Evolutionary conservation across 2,888 invertebrate genomes (phyloP), one percentile per base, ranked within the genome.

Genomic region (Rhaphigaster nebulosa): DNA sequence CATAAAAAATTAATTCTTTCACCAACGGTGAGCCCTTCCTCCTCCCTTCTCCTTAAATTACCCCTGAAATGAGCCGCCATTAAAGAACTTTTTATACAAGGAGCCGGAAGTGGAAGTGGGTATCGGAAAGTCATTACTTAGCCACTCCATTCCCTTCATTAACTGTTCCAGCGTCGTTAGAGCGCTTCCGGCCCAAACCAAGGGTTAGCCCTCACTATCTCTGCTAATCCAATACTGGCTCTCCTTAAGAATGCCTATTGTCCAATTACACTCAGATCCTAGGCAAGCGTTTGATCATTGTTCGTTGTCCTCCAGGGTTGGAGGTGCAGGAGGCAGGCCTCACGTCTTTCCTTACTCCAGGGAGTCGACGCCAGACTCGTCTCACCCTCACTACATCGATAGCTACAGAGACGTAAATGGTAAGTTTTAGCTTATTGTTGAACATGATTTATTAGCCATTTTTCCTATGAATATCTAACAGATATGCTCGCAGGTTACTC

Each of bases 351-450:
- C 92, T 3, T 92, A 92, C 52, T 97, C 97, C 94, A 96, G 97
- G 93, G 97, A 98, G 94, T 97, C 97, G 92, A 97, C 97, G 90
- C 97, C 97, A 8, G 97, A 98, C 94, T 97, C 97, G 93, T 97
- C 97, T 89, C 97, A 97, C 91, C 97, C 97, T 90, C 97, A 97
- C 94, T 98, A 97, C 94, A 96, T 97, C 94, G 97, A 98, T 94
- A 96, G 97, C 92, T 98, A 97, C 94, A 95, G 97, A 93, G 97
- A 97, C 94, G 96, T 97, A 60, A 96, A 97, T 93, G 97, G 97
- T 97, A 94, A 95, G 95, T 20, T 4, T 38, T n/a, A 38, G 23
- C 50, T 76, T 80, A 3, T 94, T 0, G 15, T 89, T 38, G 18
- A 3, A n/a, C 29, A 1, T 54, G 4, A 29, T 88, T n/a, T 54